Base-by-base conservation (phyloP, 2,888 invertebrate genomes). In the Melanophora roralis region DNA sequence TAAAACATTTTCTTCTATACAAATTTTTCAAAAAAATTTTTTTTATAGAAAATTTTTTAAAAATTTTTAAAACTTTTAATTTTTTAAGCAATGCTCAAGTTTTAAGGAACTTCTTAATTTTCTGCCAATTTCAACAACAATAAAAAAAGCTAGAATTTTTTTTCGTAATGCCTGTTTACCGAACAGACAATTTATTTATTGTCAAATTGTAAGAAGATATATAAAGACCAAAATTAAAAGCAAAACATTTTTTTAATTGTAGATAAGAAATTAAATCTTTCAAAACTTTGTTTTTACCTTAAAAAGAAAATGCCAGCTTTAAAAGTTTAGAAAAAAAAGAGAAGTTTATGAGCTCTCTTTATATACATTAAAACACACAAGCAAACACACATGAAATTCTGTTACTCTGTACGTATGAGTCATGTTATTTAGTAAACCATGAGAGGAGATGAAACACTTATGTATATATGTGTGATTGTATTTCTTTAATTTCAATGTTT, bases 311-410 rank as follows among this genome's bases (percentile, higher is more conserved):
- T 60, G 40, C 51, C 19, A 49, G 62, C 6, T 59, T 57, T 59
- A 78, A 78, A 74, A 53, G 74, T 59, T 64, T 78, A 65, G 74
- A 69, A 74, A 59, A 51, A 59, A 53, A 51, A 69, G 78, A 74
- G 59, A 74, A 59, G 74, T 74, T 65, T 78, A 78, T 64, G 64
- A 23, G 36, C 0, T 47, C 32, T 12, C 49, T 57, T 55, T 57
- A 53, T 12, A 59, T 27, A 16, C 16, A 43, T n/a, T 59, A n/a
- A 55, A 4, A 34, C 19, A 51, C 16, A 16, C 16, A n/a, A n/a
- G n/a, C n/a, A n/a, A n/a, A 16, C 9, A 45, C 45, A 45, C 14
- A 40, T 40, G 5, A 5, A 16, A 43, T 43, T 43, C 3, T 43
- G 43, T 14, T 43, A 14, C 19, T 21, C 23, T 11, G 19, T 47